Conservation (phyloP, 2,797 vertebrate species). For the Leptodactylus fallax region DNA sequence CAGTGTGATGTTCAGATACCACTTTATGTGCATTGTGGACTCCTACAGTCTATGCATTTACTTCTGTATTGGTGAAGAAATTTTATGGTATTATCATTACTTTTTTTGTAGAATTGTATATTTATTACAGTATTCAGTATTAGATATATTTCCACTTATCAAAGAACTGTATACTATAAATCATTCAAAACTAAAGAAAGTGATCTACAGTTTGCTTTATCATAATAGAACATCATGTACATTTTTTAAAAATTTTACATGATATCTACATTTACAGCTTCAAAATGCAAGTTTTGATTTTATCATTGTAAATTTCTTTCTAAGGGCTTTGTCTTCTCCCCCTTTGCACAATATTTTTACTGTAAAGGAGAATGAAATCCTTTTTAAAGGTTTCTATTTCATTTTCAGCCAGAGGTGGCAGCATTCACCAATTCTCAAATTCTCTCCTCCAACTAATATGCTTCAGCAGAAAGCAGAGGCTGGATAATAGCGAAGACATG, state of each 20-base stretch:
- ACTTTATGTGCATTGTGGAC: no score
- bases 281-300: neutral
- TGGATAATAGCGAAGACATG: neutral
- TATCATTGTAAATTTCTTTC: neutral
- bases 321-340: neutral
- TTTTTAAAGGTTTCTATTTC: neutral
- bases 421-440: conserved; percentile 33
- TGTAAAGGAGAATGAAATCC: neutral
- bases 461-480: neutral
- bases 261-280: neutral
- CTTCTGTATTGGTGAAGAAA: no score
- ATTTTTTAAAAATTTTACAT: neutral
- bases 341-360: neutral
- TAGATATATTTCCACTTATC: neutral
- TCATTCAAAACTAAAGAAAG: neutral
- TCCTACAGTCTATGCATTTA: no score
- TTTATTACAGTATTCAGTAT: no score
- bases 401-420: conserved; percentile 51
- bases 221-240: neutral
- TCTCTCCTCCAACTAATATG: neutral
- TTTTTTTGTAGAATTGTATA: no score
- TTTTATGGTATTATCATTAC: no score
- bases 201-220: neutral
- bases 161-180: neutral
- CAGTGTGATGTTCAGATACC: no score